phyloP scores from a whole-genome alignment of 2,113 vertebrate species.

The Paradisaea rubra region DNA sequence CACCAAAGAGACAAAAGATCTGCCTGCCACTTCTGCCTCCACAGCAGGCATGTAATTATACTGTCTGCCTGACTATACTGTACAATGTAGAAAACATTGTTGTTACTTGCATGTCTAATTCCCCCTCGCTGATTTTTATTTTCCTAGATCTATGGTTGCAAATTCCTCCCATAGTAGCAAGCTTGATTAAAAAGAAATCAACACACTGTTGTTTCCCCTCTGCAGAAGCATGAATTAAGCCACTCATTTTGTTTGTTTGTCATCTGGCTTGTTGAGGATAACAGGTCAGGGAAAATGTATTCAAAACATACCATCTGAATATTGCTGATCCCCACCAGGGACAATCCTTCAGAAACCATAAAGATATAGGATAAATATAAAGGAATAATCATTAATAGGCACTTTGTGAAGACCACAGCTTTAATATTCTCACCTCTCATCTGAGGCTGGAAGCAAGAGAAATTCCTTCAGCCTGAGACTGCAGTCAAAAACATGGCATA shows the following conservation, averaged over 20 bases:
- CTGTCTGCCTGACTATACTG: conserved; percentile 84
- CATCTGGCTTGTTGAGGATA: conserved; percentile 59
- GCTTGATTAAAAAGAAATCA: conserved; percentile 70
- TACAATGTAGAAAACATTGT: conserved; percentile 88
- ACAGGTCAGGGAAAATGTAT: conserved; percentile 53
- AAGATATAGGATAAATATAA: conserved; percentile 21
- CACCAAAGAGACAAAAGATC: conserved; percentile 81
- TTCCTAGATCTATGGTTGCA: conserved; percentile 70
- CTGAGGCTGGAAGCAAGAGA: conserved; percentile 34
- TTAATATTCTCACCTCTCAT: conserved; percentile 57
- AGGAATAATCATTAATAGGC: conserved; percentile 22
- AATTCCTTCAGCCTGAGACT: conserved; percentile 33
- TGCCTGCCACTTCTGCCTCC: conserved; percentile 83
- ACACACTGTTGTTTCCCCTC: conserved; percentile 54
- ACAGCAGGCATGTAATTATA: conserved; percentile 78
- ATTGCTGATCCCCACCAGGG: conserved; percentile 51
- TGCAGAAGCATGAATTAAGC: conserved; percentile 73
- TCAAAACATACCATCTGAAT: conserved; percentile 49
- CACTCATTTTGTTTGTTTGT: conserved; percentile 67
- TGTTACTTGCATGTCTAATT: conserved; percentile 90
- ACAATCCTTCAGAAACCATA: conserved; percentile 51
- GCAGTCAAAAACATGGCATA: conserved; percentile 8
- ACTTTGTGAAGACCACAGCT: conserved; percentile 66
- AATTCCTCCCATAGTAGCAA: conserved; percentile 70
- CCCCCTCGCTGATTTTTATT: conserved; percentile 69